Evolutionary conservation across 2,797 vertebrate species (phyloP), one percentile per base, ranked within the genome.

Genomic region (Allenopithecus nigroviridis): DNA sequence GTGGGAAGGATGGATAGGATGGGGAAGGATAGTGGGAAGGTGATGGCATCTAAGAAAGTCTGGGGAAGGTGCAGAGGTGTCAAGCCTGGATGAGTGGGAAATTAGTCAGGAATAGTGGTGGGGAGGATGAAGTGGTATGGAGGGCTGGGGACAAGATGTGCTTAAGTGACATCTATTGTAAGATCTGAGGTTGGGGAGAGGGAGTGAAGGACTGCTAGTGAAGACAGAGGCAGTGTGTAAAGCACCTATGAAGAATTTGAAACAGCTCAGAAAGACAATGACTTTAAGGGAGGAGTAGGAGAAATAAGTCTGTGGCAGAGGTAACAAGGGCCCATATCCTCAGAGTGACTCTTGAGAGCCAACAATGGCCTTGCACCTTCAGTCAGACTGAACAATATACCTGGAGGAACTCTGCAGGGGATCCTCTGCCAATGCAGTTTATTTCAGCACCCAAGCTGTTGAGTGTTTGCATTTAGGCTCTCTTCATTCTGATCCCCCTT

Each of bases 371-470:
- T 90, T 74, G n/a, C 13, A 84, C 90, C 24, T 86, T 86, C 26
- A 53, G 33, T 90, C 59, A 94, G 48, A 93, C 43, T 1, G 12
- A 70, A 87, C 43, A 92, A 30, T 84, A 36, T 33, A 75, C 75
- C 22, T 43, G 83, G 50, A 84, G 53, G 19, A 78, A 36, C 13
- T 84, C 28, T 93, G 55, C 50, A 46, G 1, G 2, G 48, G 22
- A 50, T 70, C 39, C 36, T 74, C 41, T 14, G 14, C 48, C 79
- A 26, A 33, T 2, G 8, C 41, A 53, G 64, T 91, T 93, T 91
- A 72, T 91, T 93, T 96, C 79, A 89, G 75, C 64, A 68, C 33
- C 41, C 86, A 81, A 48, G 76, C 21, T 83, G 39, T 74, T 95
- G 30, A 92, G 86, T 68, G 41, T 59, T 90, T 50, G 19, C 53